These are phyloP conservation scores for Hypercompe scribonia DNA, from an alignment of 2,888 invertebrate species.

Conservation along the genomic window DNA sequence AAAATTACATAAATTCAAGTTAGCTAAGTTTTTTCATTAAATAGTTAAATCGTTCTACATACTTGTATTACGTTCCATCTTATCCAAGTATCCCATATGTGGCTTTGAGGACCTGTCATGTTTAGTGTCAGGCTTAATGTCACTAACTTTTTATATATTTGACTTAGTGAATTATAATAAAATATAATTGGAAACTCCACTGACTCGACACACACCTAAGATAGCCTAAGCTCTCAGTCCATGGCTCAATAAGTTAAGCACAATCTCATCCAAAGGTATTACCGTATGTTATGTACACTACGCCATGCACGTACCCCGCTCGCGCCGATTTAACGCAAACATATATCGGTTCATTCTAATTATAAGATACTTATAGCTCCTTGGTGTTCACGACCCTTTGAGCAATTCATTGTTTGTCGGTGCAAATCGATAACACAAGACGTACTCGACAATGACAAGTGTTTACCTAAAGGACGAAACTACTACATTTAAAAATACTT, in stretches of 20 bases:
- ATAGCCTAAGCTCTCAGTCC: constrained; percentile 73
- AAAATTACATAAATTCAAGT: constrained; percentile 85
- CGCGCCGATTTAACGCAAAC: constrained; percentile 29
- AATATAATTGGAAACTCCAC: constrained; percentile 57
- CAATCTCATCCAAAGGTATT: constrained; percentile 62
- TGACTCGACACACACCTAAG: constrained; percentile 59
- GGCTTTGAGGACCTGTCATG: constrained; percentile 65
- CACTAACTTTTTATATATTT: constrained; percentile 54
- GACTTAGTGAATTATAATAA: constrained; percentile 75
- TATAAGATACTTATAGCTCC: constrained; percentile 27
- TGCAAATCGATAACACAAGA: constrained; percentile 48
- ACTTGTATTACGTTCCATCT: constrained; percentile 69
- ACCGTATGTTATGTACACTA: constrained; percentile 62
- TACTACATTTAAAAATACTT: constrained; percentile 56
- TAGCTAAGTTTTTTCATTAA: constrained; percentile 82
- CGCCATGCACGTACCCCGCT: constrained; percentile 47
- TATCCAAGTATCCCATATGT: constrained; percentile 58
- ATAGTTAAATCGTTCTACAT: constrained; percentile 83
- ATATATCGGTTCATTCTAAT: constrained; percentile 36
- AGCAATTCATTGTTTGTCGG: constrained; percentile 56
- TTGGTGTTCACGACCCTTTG: constrained; percentile 57
- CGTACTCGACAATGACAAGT: constrained; percentile 47
- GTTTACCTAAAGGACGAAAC: constrained; percentile 53
- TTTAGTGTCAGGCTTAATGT: constrained; percentile 49
- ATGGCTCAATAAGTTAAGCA: constrained; percentile 66